Percentiles rank a stretch among this genome's conserved stretches.
Evolutionary conservation across 2,888 invertebrate genomes (phyloP).

Genomic region (Diachrysia chrysitis): DNA sequence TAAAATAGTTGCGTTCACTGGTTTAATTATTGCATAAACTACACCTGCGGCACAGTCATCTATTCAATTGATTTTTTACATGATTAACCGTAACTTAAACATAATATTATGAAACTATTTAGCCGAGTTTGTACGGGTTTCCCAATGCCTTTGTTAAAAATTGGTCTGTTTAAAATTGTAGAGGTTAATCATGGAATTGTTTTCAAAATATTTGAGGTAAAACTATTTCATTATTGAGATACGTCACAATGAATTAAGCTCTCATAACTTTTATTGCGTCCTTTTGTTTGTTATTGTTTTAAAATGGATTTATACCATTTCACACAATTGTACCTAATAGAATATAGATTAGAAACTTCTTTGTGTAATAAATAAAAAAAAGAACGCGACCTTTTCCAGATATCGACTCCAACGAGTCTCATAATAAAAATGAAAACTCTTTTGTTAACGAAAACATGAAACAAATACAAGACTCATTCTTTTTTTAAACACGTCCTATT

Average conservation of each 20-base stretch:
- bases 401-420: too few species aligned
- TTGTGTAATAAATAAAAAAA: neutral
- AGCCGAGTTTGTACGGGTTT: constrained; percentile 40
- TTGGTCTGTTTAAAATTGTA: constrained; percentile 52
- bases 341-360: neutral
- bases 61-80: constrained; percentile 59
- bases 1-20: constrained; percentile 74
- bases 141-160: constrained; percentile 60
- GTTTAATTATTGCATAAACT: constrained; percentile 68
- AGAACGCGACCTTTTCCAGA: neutral
- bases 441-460: too few species aligned
- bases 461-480: too few species aligned
- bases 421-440: too few species aligned
- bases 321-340: neutral
- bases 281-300: neutral
- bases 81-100: constrained; percentile 58
- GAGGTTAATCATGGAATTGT: constrained; percentile 41
- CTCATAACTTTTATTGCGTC: constrained; percentile 32
- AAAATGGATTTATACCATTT: neutral
- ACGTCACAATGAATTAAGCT: constrained; percentile 31
- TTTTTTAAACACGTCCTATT: constrained; percentile 33
- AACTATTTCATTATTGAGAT: constrained; percentile 19
- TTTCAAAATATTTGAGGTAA: constrained; percentile 50
- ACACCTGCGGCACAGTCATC: constrained; percentile 71
- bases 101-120: constrained; percentile 61